These are phyloP conservation scores for Ichneumoninae sp. DNA, from an alignment of 2,888 invertebrate species.

Conservation along the genomic window DNA sequence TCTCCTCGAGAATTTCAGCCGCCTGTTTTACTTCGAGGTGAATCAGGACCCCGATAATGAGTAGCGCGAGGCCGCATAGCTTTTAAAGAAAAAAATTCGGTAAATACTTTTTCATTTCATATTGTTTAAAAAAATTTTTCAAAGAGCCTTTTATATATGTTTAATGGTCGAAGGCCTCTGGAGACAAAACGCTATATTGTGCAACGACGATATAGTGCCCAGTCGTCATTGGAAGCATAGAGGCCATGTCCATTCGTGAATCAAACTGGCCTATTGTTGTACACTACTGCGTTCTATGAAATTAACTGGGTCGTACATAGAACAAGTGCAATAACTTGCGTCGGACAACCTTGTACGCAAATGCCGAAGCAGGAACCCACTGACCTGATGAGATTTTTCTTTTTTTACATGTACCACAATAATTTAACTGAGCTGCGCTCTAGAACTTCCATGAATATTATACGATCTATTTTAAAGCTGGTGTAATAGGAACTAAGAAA, in stretches of 20 bases:
- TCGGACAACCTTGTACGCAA: conserved; percentile 28
- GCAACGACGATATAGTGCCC: not conserved
- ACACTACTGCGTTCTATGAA: not conserved
- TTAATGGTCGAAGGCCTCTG: not conserved
- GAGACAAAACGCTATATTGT: not conserved
- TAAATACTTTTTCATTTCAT: not conserved
- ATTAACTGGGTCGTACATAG: conserved; percentile 45
- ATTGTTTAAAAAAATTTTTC: not conserved
- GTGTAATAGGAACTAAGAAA: not conserved
- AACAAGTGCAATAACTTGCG: conserved; percentile 46
- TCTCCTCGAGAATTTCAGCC: conserved; percentile 83
- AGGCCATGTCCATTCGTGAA: conserved; percentile 17
- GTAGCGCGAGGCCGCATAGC: conserved; percentile 89
- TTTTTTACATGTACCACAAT: not conserved
- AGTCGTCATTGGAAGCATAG: conserved; percentile 13
- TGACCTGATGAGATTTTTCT: conserved; percentile 4
- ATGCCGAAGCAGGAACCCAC: conserved; percentile 8
- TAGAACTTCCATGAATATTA: not conserved
- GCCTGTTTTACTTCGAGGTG: conserved; percentile 84
- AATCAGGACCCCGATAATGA: conserved; percentile 88
- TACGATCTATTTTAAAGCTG: not conserved
- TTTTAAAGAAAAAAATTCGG: conserved; percentile 82
- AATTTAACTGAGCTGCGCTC: not conserved
- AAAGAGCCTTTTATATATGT: not conserved
- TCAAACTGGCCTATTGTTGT: not conserved